Base-by-base conservation (phyloP, 2,113 vertebrate genomes). In the Cololabis saira region DNA sequence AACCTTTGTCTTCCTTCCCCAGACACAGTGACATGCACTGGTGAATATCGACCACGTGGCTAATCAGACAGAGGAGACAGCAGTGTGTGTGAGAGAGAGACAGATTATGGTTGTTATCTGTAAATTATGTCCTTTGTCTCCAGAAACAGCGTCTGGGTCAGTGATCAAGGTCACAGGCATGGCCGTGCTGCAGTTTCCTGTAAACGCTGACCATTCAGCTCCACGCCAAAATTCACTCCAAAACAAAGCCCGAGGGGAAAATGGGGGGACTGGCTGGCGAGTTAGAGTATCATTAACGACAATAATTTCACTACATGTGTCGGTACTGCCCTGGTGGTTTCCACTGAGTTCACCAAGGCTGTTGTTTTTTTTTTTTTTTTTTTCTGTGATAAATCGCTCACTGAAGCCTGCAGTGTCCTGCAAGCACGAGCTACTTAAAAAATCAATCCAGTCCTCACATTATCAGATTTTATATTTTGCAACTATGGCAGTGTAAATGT, bases 21-120 rank as follows among this genome's bases (percentile, higher is more conserved):
- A 80, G 85, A 87, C 73, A 75, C 85, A 83, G 76, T 78, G 75
- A 81, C 81, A 86, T 74, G 81, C 83, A 84, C 75, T 68, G 53
- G 74, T 80, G 83, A 78, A 68, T 77, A 86, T 83, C 53, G 76
- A 83, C 63, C 79, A 76, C 74, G 59, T 40, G 65, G 61, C 54
- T 77, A 81, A 76, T 80, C 65, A 76, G 78, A 78, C 50, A 67
- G 63, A 15, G 15, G 53, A 57, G 52, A 48, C 51, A 51, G 40
- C 13, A 16, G 19, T 55, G 9, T 27, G 30, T 71, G 30, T 53
- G 33, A 37, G 33, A 37, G 33, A 37, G 33, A 37, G 33, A 37
- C 6, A 37, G 63, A 17, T 44, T 40, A n/a, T 48, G 68, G 43
- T 43, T 52, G 67, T 61, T 82, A 61, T 79, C 63, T 74, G 62